Percentiles rank a stretch among this genome's conserved stretches.
These are phyloP conservation scores for Salvelinus fontinalis DNA, from an alignment of 2,113 vertebrate species.

Conservation along the genomic window DNA sequence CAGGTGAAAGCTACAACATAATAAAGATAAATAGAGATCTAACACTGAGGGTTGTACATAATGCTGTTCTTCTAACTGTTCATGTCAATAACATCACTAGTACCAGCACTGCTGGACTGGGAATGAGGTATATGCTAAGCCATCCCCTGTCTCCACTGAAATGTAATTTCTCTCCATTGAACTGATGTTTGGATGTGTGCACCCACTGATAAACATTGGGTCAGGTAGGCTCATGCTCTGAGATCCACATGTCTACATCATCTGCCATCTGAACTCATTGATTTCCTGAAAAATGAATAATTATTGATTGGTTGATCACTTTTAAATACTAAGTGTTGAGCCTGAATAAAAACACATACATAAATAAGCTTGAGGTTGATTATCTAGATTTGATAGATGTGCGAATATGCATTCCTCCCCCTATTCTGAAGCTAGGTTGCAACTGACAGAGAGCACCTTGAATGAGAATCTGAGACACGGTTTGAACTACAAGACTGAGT, in stretches of 20 bases:
- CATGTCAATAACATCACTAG: conserved; percentile 72
- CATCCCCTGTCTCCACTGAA: conserved; percentile 57
- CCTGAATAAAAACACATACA: conserved; percentile 10
- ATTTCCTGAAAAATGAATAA: conserved; percentile 14
- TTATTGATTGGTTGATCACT: conserved; percentile 25
- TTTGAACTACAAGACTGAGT: conserved; percentile 34
- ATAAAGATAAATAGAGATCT: conserved; percentile 33
- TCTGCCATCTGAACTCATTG: conserved; percentile 40
- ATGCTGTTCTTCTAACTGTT: conserved; percentile 63
- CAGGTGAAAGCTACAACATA: conserved; percentile 79
- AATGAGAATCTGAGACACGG: conserved; percentile 48
- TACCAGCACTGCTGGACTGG: conserved; percentile 76
- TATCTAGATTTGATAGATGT: conserved; percentile 50
- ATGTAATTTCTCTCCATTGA: conserved; percentile 62
- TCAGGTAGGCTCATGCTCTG: conserved; percentile 24
- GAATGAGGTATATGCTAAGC: conserved; percentile 81
- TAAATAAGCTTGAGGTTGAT: conserved; percentile 47
- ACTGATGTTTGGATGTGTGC: conserved; percentile 50
- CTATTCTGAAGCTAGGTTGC: conserved; percentile 39
- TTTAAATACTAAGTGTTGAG: conserved; percentile 29
- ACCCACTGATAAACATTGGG: conserved; percentile 23
- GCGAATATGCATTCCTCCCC: too few relatives aligned
- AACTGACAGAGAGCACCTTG: conserved; percentile 64
- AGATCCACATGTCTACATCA: too few relatives aligned
- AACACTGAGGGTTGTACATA: conserved; percentile 59